Evolutionary conservation across 1,140 invertebrate species (phyloP), one percentile per base, ranked within the genome.

Genomic region (Lepidurus packardi): DNA sequence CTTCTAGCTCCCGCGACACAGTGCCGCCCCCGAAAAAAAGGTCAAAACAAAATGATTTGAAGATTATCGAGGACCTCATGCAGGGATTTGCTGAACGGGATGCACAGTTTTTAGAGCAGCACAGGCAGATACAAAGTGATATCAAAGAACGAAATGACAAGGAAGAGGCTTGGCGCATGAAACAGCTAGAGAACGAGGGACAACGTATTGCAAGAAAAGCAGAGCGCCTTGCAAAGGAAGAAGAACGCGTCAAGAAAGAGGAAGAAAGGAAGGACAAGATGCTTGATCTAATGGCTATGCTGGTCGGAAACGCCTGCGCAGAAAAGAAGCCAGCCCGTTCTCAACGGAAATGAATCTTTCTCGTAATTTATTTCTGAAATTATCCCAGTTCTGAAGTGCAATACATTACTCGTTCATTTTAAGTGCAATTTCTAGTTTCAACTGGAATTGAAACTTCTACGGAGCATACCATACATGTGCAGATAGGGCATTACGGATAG

Each of bases 91-190:
- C 9, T 34, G 45, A 16, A 16, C 1, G 45, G 45, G 45, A 47
- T 47, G 45, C 45, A 47, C 45, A 47, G 45, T 47, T 47, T 47
- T 3, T 47, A 47, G 45, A 47, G 45, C 45, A 47, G 16, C 45
- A 47, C 3, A 47, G 16, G 45, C 45, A 47, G 45, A 47, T 47
- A 1, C 45, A 10, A 10, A 47, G 4, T 47, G 45, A 47, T 47
- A 16, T 47, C 45, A 47, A 2, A 47, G 45, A 47, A 47, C 45
- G 45, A 47, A 47, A 47, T 47, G 45, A 47, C 4, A 47, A 47
- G 45, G 45, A 47, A 47, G 45, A 47, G 45, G 45, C 45, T 47
- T 47, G 45, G 45, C 45, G 45, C 45, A 47, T 47, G 45, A 47
- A 47, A 47, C 45, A 47, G 45, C 45, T 47, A 47, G 45, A 47